Conservation (phyloP, 1,140 invertebrate species). For the Sycophaga agraensis region DNA sequence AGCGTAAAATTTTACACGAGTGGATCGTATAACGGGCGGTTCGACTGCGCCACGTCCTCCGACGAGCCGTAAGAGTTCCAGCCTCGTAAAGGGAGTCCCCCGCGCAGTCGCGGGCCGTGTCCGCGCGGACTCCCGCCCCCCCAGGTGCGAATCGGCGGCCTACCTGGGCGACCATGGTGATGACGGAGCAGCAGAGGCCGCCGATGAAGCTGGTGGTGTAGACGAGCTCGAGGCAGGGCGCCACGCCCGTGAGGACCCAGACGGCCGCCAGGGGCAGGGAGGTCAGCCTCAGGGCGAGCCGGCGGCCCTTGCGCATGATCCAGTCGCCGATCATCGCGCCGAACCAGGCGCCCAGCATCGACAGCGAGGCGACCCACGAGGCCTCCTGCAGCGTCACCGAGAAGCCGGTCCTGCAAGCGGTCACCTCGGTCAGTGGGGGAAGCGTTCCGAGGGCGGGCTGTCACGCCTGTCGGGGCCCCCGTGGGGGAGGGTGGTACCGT, state of each 20-base stretch:
- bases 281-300: slow-evolving; percentile 67
- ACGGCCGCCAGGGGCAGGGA: slow-evolving; percentile 72
- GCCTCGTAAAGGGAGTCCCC: too few species aligned
- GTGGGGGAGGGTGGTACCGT: too few species aligned
- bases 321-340: slow-evolving; percentile 75
- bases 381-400: slow-evolving; percentile 73
- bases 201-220: slow-evolving; percentile 76
- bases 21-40: too few species aligned
- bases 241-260: slow-evolving; percentile 76
- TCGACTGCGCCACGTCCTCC: too few species aligned
- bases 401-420: slow-evolving; percentile 58
- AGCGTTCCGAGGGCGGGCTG: too few species aligned
- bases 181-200: slow-evolving; percentile 77
- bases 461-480: too few species aligned
- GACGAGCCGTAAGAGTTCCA: too few species aligned
- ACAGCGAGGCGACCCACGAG: slow-evolving; percentile 80
- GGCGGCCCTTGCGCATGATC: slow-evolving; percentile 72
- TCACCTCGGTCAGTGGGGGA: too few species aligned
- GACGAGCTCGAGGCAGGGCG: slow-evolving; percentile 73
- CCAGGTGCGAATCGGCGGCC: too few species aligned
- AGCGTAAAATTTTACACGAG: too few species aligned
- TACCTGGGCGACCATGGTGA: slow-evolving; percentile 78
- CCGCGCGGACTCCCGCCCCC: too few species aligned
- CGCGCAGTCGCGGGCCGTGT: too few species aligned
- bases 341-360: slow-evolving; percentile 75